phyloP scores from a whole-genome alignment of 2,797 vertebrate species.

The Liparis tanakae region DNA sequence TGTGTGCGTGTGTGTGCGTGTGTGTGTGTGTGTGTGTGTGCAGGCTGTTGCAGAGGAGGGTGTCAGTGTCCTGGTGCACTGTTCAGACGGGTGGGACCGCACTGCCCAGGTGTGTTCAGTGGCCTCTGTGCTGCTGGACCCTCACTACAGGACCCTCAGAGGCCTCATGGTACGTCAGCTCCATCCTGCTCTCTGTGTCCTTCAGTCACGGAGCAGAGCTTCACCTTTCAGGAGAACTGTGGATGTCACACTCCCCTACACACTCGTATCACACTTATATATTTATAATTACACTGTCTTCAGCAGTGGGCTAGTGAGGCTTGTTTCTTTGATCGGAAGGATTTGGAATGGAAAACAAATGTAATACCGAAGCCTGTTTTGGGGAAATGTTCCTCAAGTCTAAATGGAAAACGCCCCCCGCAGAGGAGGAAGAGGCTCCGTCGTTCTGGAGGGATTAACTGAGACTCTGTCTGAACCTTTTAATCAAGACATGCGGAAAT shows the following conservation, averaged over 20 bases:
- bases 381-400: constrained; percentile 32
- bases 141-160: constrained; percentile 92
- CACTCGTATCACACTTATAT: constrained; percentile 4
- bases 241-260: constrained; percentile 2
- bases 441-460: constrained; percentile 47
- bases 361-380: constrained; percentile 38
- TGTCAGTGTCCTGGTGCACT: constrained; percentile 95
- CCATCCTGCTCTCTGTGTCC: background rate
- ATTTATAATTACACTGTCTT: constrained; percentile 17
- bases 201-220: background rate
- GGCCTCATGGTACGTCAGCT: constrained; percentile 90
- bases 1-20: constrained; percentile 17
- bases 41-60: constrained; percentile 94
- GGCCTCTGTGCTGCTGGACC: constrained; percentile 92
- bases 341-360: constrained; percentile 59
- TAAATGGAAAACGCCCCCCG: constrained; percentile 43
- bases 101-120: constrained; percentile 96
- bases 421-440: constrained; percentile 53
- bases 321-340: constrained; percentile 52
- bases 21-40: constrained; percentile 36
- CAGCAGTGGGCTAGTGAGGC: constrained; percentile 23
- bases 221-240: background rate
- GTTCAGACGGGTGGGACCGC: constrained; percentile 97
- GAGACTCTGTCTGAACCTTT: constrained; percentile 34
- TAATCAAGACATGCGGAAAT: background rate